These are phyloP conservation scores for Thumatha senex DNA, from an alignment of 2,888 invertebrate genomes.

Conservation along the genomic window DNA sequence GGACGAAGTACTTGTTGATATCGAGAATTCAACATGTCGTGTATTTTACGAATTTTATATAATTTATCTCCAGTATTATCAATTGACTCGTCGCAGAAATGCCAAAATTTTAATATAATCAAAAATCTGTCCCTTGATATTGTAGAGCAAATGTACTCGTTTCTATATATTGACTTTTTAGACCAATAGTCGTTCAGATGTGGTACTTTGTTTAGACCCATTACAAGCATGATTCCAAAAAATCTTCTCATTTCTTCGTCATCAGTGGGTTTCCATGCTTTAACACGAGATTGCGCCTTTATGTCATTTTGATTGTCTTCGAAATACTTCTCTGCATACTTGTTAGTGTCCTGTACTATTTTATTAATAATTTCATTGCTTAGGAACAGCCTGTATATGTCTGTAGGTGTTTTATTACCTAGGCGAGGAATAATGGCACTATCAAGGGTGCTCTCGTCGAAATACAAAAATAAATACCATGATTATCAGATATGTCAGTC, in stretches of 20 bases:
- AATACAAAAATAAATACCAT: too few relatives aligned
- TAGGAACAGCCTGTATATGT: neutral
- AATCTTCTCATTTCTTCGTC: neutral
- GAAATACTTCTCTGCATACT: neutral
- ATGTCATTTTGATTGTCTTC: neutral
- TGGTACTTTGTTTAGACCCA: neutral
- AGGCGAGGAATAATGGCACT: too few relatives aligned
- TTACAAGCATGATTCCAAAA: neutral
- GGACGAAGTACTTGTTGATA: constrained; percentile 23
- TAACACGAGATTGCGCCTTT: neutral
- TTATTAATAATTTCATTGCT: neutral
- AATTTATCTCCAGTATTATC: neutral
- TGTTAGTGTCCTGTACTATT: neutral
- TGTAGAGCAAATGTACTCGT: constrained; percentile 6
- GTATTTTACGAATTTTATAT: constrained; percentile 3
- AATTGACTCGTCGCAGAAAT: constrained; percentile 15
- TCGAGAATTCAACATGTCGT: constrained; percentile 1
- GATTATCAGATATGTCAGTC: too few relatives aligned
- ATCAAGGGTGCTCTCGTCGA: too few relatives aligned
- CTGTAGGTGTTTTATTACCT: too few relatives aligned
- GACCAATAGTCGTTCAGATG: neutral
- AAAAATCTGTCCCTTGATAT: neutral
- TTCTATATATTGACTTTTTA: neutral
- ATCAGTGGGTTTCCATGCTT: neutral
- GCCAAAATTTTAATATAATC: constrained; percentile 14